Conservation (phyloP, 1,140 invertebrate species). For the Heterodera carotae region DNA sequence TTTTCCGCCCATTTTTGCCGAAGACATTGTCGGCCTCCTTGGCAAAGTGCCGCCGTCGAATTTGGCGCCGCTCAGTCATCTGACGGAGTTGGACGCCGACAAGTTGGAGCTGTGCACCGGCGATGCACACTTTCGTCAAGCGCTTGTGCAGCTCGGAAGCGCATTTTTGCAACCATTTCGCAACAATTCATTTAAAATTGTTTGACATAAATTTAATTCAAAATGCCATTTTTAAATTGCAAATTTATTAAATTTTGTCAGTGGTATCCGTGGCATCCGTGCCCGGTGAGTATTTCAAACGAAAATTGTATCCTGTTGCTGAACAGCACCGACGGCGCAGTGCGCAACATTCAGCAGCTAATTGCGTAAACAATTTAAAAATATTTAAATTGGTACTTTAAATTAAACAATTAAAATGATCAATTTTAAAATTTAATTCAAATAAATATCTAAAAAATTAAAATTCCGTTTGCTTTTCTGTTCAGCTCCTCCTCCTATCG, state of each 20-base stretch:
- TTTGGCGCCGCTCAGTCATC: neutral
- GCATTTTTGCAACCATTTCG: slow-evolving; percentile 12
- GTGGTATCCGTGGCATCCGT: slow-evolving; percentile 30
- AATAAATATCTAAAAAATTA: slow-evolving; percentile 5
- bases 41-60: neutral
- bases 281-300: slow-evolving; percentile 27
- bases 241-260: slow-evolving; percentile 21
- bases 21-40: slow-evolving; percentile 22
- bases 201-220: slow-evolving; percentile 10
- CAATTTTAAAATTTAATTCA: slow-evolving; percentile 14
- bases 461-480: slow-evolving; percentile 10
- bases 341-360: slow-evolving; percentile 1
- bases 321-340: slow-evolving; percentile 3
- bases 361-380: neutral
- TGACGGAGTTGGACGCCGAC: slow-evolving; percentile 10
- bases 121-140: neutral
- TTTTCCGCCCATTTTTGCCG: slow-evolving; percentile 27
- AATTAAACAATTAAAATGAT: neutral
- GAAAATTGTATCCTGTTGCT: slow-evolving; percentile 20
- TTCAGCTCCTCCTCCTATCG: neutral
- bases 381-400: no score
- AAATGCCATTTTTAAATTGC: slow-evolving; percentile 12
- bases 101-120: slow-evolving; percentile 17
- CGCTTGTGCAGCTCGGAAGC: neutral
- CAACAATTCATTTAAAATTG: slow-evolving; percentile 13